phyloP scores from a whole-genome alignment of 2,888 invertebrate genomes.

The Phengaris arion region DNA sequence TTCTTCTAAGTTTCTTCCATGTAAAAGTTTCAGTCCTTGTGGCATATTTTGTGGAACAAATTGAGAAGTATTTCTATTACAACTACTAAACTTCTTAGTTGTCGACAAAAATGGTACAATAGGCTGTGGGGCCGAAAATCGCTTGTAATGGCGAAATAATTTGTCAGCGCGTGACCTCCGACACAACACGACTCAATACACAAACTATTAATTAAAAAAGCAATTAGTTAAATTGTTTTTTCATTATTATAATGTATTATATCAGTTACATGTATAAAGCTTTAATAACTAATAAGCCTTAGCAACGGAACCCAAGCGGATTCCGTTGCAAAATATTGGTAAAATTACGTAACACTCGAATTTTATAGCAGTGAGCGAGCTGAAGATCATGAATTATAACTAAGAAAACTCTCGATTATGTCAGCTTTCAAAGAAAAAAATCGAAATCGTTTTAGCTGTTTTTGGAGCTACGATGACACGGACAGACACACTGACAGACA shows the following conservation, averaged over 20 bases:
- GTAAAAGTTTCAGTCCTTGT: too few species aligned
- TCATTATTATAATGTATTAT: neutral
- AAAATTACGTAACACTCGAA: too few species aligned
- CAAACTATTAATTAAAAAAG: conserved; percentile 28
- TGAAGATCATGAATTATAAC: too few species aligned
- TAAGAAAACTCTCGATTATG: too few species aligned
- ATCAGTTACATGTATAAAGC: neutral
- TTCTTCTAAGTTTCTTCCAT: too few species aligned
- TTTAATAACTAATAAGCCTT: neutral
- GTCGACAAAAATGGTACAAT: neutral
- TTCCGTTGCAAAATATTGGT: too few species aligned
- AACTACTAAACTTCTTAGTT: neutral
- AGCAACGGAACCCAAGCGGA: too few species aligned
- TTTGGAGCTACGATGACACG: too few species aligned
- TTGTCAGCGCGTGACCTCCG: conserved; percentile 22
- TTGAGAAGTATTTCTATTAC: neutral
- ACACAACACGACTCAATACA: neutral
- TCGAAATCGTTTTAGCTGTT: too few species aligned
- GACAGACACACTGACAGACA: too few species aligned
- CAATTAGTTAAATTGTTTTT: conserved; percentile 17
- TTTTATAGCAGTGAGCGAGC: too few species aligned
- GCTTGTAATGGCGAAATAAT: conserved; percentile 19
- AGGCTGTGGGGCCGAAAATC: neutral
- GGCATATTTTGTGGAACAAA: neutral
- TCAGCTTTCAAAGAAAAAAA: too few species aligned